Conservation (phyloP, 2,113 vertebrate genomes). For the Seriola aureovittata region DNA sequence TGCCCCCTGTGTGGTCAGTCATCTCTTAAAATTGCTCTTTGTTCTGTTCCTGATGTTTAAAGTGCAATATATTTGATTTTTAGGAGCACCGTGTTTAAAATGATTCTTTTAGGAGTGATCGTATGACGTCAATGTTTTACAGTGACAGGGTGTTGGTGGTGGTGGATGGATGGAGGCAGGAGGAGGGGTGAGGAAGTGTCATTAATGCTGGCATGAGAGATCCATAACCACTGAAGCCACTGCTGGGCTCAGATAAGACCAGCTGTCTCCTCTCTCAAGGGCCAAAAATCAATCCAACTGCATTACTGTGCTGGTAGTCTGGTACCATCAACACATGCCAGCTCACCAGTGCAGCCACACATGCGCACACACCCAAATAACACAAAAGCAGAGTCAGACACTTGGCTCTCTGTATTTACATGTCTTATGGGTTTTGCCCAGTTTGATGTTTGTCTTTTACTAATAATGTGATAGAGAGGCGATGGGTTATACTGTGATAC, state of each 20-base stretch:
- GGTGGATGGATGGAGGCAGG: neutral
- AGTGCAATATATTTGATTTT: conserved; percentile 76
- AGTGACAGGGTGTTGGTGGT: conserved; percentile 39
- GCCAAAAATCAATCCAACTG: conserved; percentile 64
- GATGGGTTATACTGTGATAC: conserved; percentile 73
- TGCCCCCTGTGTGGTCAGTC: conserved; percentile 8
- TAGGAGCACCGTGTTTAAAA: conserved; percentile 50
- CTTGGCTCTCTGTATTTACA: conserved; percentile 27
- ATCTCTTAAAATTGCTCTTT: conserved; percentile 23
- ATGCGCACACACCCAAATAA: conserved; percentile 4
- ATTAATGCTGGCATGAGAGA: conserved; percentile 53
- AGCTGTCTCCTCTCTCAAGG: conserved; percentile 65
- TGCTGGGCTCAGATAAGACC: conserved; percentile 62
- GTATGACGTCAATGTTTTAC: conserved; percentile 30
- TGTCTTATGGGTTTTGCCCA: conserved; percentile 43
- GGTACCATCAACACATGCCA: conserved; percentile 36
- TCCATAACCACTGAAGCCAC: conserved; percentile 68
- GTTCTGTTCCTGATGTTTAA: conserved; percentile 52
- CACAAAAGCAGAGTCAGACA: conserved; percentile 13
- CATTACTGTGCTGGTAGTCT: conserved; percentile 41
- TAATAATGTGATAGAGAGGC: conserved; percentile 68
- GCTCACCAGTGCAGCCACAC: conserved; percentile 20
- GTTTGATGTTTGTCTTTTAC: conserved; percentile 43
- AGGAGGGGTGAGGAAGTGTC: conserved; percentile 23
- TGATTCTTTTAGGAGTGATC: conserved; percentile 26